Conservation (phyloP, 2,888 invertebrate genomes). For the Mesorhabditis spiculigera region DNA sequence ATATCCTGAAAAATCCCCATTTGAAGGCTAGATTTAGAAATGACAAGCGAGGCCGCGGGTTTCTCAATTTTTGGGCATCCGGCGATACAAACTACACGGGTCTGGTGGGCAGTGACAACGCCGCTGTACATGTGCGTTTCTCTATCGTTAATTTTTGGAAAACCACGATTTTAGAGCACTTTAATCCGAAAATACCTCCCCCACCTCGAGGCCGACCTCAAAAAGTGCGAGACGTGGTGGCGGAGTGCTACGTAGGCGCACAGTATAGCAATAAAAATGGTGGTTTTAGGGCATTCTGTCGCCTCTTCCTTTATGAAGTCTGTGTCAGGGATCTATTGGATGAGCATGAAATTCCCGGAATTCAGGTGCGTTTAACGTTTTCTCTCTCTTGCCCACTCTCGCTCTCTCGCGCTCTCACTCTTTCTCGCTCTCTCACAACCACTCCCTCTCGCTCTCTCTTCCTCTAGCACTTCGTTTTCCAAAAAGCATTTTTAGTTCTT, state of each 20-base stretch:
- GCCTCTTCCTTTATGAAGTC: constrained; percentile 6
- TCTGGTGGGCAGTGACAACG: background rate
- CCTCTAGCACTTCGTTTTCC: background rate
- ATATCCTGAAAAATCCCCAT: too few relatives aligned
- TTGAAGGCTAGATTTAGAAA: background rate
- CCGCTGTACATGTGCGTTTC: background rate
- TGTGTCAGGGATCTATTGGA: background rate
- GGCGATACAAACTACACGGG: background rate
- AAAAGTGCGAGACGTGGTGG: background rate
- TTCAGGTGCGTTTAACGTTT: background rate
- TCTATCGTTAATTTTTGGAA: background rate
- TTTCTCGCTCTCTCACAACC: too few relatives aligned
- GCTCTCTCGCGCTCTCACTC: too few relatives aligned
- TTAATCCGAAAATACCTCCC: background rate
- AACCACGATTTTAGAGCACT: background rate
- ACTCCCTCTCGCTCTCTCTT: background rate
- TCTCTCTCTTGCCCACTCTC: background rate
- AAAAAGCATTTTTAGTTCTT: background rate
- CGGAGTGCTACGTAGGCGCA: too few relatives aligned
- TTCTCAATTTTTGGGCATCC: background rate
- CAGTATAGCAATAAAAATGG: too few relatives aligned
- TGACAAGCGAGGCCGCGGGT: background rate
- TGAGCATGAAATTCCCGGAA: background rate
- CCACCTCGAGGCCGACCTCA: background rate
- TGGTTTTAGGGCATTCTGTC: background rate